These are phyloP conservation scores for Ibidorhyncha struthersii DNA, from an alignment of 2,113 vertebrate species.

Conservation along the genomic window DNA sequence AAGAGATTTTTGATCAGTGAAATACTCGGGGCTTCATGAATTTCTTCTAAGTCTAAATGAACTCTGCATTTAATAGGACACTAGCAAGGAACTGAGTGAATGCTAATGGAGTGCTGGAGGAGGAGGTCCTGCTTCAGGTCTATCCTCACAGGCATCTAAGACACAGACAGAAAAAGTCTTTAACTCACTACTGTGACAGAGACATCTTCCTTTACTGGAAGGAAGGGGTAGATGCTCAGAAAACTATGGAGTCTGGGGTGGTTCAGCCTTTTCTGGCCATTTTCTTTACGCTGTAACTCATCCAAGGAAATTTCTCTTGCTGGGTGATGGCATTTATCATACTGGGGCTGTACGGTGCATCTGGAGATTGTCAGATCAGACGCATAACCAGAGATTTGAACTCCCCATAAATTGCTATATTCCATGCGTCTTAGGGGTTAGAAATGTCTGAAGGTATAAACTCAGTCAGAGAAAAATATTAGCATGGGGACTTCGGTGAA, in stretches of 20 bases:
- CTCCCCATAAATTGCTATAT: neutral
- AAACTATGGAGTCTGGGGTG: neutral
- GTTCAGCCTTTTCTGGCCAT: neutral
- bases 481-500: neutral
- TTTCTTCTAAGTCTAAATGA: neutral
- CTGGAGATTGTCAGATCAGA: neutral
- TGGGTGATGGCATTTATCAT: neutral
- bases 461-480: neutral
- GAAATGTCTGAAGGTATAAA: neutral
- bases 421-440: neutral
- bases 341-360: neutral
- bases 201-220: neutral
- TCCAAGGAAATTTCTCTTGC: neutral
- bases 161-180: neutral
- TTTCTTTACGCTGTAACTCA: neutral
- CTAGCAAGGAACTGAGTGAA: neutral
- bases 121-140: neutral
- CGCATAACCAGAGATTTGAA: neutral
- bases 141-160: neutral
- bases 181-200: neutral
- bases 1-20: slow-evolving; percentile 23
- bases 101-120: neutral
- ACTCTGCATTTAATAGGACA: neutral
- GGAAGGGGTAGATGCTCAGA: neutral
- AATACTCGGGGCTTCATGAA: neutral